Base-by-base conservation (phyloP, 37 sponge, comb jelly and placozoan genomes). In the Bolinopsis microptera region DNA sequence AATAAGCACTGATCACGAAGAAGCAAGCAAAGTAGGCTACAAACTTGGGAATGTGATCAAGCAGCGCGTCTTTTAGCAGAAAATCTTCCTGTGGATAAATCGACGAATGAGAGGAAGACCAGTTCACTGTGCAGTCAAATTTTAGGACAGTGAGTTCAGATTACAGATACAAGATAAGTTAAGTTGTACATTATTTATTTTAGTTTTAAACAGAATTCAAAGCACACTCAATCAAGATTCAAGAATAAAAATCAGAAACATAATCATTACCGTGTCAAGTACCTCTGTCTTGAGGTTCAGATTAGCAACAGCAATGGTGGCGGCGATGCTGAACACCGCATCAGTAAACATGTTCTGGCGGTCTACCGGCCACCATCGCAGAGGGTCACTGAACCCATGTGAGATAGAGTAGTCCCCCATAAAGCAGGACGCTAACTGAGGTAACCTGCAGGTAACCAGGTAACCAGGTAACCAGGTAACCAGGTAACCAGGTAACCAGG, bases 21-120 rank as follows among this genome's bases (percentile, higher is more conserved):
- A 86, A 86, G 36, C 90, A 86, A 48, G 90, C 90, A 23, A 86
- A 86, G 90, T 86, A 86, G 31, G 90, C 90, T 18, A 86, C 90
- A 40, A 86, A 86, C 90, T 86, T 86, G 5, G 90, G 90, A 2
- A 86, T 40, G 31, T 86, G 32, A n/a, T 86, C 90, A 9, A 33
- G 30, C 1, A 86, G 61, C 2, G 90, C 90, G 0, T 2, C 26
- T 23, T 86, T 18, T 1, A 86, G 61, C 22, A 86, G 23, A n/a
- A 86, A 86, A 9, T 26, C 61, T 0, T 86, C 90, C 90, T 86
- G 90, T 13, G 75, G n/a, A n/a, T n/a, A n/a, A n/a, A 67, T 13
- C 18, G n/a, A n/a, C n/a, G n/a, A n/a, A n/a, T n/a, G n/a, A n/a
- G n/a, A n/a, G n/a, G n/a, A n/a, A n/a, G n/a, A n/a, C n/a, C n/a